Conservation (phyloP, 2,888 invertebrate species). For the Halictus quadricinctus region DNA sequence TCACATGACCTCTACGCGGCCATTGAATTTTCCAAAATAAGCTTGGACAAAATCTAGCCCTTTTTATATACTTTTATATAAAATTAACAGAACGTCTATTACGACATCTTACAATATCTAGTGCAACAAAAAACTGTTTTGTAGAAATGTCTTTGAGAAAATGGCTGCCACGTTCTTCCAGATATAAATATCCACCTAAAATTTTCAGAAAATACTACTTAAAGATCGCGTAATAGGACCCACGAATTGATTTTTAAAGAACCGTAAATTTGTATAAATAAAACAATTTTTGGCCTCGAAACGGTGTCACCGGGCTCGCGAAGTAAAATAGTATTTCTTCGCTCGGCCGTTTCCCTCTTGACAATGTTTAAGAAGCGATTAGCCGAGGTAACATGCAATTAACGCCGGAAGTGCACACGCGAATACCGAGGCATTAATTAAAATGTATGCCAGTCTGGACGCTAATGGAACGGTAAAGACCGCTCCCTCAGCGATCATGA, state of each 20-base stretch:
- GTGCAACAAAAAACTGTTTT: too few species aligned
- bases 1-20: too few species aligned
- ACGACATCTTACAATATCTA: too few species aligned
- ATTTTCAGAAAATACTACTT: too few species aligned
- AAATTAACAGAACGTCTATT: too few species aligned
- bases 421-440: conserved; percentile 50
- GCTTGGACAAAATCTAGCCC: too few species aligned
- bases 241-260: too few species aligned
- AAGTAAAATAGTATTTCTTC: not conserved
- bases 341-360: not conserved
- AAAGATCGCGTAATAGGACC: too few species aligned
- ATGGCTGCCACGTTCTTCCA: not conserved
- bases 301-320: not conserved
- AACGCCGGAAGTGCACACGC: conserved; percentile 31
- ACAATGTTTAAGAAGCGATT: conserved; percentile 63
- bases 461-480: conserved; percentile 56
- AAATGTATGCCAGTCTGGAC: conserved; percentile 40
- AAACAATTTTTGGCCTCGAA: not conserved
- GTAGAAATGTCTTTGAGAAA: not conserved
- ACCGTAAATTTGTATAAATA: too few species aligned
- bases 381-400: conserved; percentile 70
- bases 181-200: too few species aligned
- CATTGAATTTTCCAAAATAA: too few species aligned
- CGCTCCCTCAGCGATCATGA: conserved; percentile 51
- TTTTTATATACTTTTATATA: too few species aligned